These are phyloP conservation scores for Gobionotothen gibberifrons DNA, from an alignment of 2,797 vertebrate genomes.

Conservation along the genomic window DNA sequence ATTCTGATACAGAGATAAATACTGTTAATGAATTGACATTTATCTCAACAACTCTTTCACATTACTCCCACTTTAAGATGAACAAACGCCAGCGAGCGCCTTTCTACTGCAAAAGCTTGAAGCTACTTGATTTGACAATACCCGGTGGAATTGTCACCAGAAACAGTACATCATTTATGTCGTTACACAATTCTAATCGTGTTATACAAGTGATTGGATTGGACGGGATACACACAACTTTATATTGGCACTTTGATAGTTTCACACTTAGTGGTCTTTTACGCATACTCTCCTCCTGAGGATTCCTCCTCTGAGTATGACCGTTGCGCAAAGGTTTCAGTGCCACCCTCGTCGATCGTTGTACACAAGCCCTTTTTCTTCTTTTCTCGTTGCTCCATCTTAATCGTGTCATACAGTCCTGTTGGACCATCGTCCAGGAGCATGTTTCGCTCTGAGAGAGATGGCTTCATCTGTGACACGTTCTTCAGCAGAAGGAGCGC, in stretches of 20 bases:
- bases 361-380: constrained; percentile 81
- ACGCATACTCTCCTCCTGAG: constrained; percentile 90
- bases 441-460: constrained; percentile 93
- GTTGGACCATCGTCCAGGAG: constrained; percentile 94
- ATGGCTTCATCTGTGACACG: constrained; percentile 93
- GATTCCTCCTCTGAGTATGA: constrained; percentile 89
- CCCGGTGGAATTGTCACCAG: constrained; percentile 43
- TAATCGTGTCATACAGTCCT: constrained; percentile 95
- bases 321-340: constrained; percentile 81
- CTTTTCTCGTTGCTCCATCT: constrained; percentile 90
- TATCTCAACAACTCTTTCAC: constrained; percentile 78
- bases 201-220: constrained; percentile 80
- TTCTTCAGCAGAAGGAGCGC: constrained; percentile 92
- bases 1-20: constrained; percentile 67
- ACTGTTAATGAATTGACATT: constrained; percentile 77
- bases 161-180: constrained; percentile 69
- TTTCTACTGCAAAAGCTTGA: constrained; percentile 62
- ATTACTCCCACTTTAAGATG: constrained; percentile 68
- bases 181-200: constrained; percentile 79
- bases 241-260: constrained; percentile 73
- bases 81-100: constrained; percentile 46
- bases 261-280: constrained; percentile 69
- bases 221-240: constrained; percentile 57
- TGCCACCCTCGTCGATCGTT: constrained; percentile 81
- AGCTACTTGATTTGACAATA: constrained; percentile 61